These are phyloP conservation scores for Pristionchus exspectatus DNA, from an alignment of 2,888 invertebrate genomes.

Conservation along the genomic window DNA sequence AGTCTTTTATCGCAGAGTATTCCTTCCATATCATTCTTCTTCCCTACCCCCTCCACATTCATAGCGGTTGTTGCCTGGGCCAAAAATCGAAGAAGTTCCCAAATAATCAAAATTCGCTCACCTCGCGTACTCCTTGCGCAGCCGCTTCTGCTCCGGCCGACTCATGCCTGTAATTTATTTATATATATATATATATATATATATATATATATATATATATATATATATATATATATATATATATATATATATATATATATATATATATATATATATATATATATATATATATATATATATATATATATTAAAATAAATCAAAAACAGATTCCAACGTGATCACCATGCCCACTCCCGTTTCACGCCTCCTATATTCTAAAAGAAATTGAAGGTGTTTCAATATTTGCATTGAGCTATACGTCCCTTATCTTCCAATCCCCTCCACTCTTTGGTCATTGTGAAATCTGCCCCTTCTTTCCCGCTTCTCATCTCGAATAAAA, in stretches of 20 bases:
- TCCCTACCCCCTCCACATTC: too few species aligned
- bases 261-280: not conserved
- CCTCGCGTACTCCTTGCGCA: constrained; percentile 94
- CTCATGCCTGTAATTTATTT: constrained; percentile 70
- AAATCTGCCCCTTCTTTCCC: not conserved
- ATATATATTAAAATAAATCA: not conserved
- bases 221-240: not conserved
- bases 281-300: not conserved
- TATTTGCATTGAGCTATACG: not conserved
- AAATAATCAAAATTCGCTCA: constrained; percentile 28
- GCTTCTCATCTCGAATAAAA: constrained; percentile 31
- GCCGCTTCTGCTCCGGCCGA: constrained; percentile 89
- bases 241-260: not conserved
- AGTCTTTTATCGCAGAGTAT: too few species aligned
- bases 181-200: not conserved
- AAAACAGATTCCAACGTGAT: too few species aligned
- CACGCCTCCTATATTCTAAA: not conserved
- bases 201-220: not conserved
- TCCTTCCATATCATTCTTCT: too few species aligned
- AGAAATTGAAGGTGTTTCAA: too few species aligned
- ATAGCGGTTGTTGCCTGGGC: too few species aligned
- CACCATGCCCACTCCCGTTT: not conserved
- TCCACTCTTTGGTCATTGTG: not conserved
- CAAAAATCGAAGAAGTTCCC: too few species aligned
- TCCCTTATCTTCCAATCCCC: not conserved